Conservation (phyloP, 2,113 vertebrate species). For the Pristiophorus japonicus region DNA sequence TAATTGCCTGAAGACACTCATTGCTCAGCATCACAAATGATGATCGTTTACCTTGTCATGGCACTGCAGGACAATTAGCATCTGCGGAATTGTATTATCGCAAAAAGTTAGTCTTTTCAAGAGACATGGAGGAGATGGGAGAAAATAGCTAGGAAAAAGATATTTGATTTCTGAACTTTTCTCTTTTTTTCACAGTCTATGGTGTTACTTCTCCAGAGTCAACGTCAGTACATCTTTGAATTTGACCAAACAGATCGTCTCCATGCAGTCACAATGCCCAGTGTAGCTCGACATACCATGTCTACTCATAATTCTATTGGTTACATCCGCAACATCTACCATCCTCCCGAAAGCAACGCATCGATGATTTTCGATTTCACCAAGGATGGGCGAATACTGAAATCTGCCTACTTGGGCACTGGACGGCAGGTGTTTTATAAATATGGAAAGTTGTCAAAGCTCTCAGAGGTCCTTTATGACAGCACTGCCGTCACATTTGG, state of each 20-base stretch:
- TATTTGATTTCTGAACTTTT: not conserved
- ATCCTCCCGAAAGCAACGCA: slow-evolving; percentile 91
- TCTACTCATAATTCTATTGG: slow-evolving; percentile 89
- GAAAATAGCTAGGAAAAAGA: not conserved
- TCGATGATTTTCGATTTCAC: slow-evolving; percentile 93
- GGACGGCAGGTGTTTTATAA: slow-evolving; percentile 94
- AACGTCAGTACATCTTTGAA: slow-evolving; percentile 94
- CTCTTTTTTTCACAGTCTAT: slow-evolving; percentile 71
- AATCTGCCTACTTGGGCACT: slow-evolving; percentile 79
- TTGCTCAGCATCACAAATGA: not conserved
- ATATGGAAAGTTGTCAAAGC: slow-evolving; percentile 90
- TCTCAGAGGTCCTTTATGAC: slow-evolving; percentile 90
- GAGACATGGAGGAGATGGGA: no score
- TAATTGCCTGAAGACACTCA: not conserved
- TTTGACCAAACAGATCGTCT: slow-evolving; percentile 84
- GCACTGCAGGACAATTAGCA: not conserved
- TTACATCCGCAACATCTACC: slow-evolving; percentile 95
- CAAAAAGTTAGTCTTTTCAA: not conserved
- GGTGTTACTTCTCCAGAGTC: slow-evolving; percentile 94
- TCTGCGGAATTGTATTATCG: not conserved
- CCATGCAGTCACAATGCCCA: slow-evolving; percentile 93
- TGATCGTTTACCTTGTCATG: not conserved
- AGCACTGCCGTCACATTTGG: slow-evolving; percentile 90
- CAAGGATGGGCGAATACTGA: slow-evolving; percentile 83
- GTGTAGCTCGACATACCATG: slow-evolving; percentile 94